These are phyloP conservation scores for Batillaria attramentaria DNA, from an alignment of 1,140 invertebrate genomes.

Conservation along the genomic window DNA sequence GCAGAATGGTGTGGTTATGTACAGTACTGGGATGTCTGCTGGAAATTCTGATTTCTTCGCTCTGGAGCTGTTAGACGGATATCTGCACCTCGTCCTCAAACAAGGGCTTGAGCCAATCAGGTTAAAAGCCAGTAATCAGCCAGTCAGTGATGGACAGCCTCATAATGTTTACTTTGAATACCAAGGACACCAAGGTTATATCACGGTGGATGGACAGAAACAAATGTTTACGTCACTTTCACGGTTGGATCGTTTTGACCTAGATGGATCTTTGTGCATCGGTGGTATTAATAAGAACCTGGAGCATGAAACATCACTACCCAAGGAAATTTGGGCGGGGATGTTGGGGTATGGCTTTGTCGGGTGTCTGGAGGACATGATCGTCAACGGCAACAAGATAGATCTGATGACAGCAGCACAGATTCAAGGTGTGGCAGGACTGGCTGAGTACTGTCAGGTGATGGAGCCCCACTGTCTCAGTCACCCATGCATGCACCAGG, in stretches of 20 bases:
- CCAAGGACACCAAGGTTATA: slow-evolving; percentile 84
- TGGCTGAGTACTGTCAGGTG: slow-evolving; percentile 66
- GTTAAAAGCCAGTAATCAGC: slow-evolving; percentile 72
- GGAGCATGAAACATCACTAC: slow-evolving; percentile 76
- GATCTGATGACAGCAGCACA: slow-evolving; percentile 91
- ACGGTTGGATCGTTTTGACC: slow-evolving; percentile 80
- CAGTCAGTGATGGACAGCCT: slow-evolving; percentile 91
- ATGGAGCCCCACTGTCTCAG: slow-evolving; percentile 87
- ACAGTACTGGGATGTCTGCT: slow-evolving; percentile 77
- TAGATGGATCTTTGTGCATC: slow-evolving; percentile 88
- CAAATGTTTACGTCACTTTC: slow-evolving; percentile 89
- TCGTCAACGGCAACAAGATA: slow-evolving; percentile 91
- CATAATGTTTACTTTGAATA: slow-evolving; percentile 81
- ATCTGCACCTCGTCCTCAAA: slow-evolving; percentile 92
- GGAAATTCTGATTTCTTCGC: slow-evolving; percentile 90
- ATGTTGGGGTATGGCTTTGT: slow-evolving; percentile 92
- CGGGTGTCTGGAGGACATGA: slow-evolving; percentile 94
- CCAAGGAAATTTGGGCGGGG: slow-evolving; percentile 92
- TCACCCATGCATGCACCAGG: slow-evolving; percentile 93
- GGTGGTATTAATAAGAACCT: slow-evolving; percentile 77
- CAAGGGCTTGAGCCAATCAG: slow-evolving; percentile 92
- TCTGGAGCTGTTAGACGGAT: slow-evolving; percentile 92
- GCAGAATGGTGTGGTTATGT: slow-evolving; percentile 92
- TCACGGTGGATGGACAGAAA: slow-evolving; percentile 90
- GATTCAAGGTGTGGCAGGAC: slow-evolving; percentile 85